Base-by-base conservation (phyloP, 2,888 invertebrate species). In the Xanthia icteritia region DNA sequence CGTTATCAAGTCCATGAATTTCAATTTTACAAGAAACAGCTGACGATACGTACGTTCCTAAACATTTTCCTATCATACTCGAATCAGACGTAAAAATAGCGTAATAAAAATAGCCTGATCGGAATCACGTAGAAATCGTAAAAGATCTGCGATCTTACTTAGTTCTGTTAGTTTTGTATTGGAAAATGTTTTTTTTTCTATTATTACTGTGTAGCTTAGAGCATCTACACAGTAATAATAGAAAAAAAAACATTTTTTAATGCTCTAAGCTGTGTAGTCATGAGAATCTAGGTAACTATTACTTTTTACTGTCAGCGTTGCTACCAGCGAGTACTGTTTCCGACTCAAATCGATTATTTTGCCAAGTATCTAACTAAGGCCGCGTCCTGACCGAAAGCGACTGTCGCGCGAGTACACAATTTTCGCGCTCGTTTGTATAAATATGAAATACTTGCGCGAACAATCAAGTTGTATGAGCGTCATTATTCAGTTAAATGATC, bases 81-180 rank as follows among this genome's bases (percentile, higher is more conserved):
- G 65, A 81, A 65, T 54, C 36, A 65, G 51, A 81, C 6, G 36
- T 73, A 84, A 86, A 86, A 84, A 84, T 76, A 66, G 42, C 5
- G n/a, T 66, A 76, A 79, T 77, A 79, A 86, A 86, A 84, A 86
- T 78, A 80, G 4, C 56, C 4, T 58, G 75, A 69, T 66, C 54
- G 56, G 60, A 65, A 61, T 66, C 69, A 82, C 65, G 70, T 51
- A 36, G 20, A 36, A 48, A 42, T 82, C 69, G 78, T 81, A 82
- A 82, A 77, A 56, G 70, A 45, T 66, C 48, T 42, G n/a, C 20
- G 27, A 58, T 67, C 20, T 71, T n/a, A 65, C 77, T 65, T 82
- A 60, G 68, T 68, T 60, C 45, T 54, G 36, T 68, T 82, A 60
- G 67, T 76, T 68, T 69, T 58, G 11, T 54, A 82, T 31, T 36